These are phyloP conservation scores for Beaufortia kweichowensis DNA, from an alignment of 2,113 vertebrate species.

Conservation along the genomic window DNA sequence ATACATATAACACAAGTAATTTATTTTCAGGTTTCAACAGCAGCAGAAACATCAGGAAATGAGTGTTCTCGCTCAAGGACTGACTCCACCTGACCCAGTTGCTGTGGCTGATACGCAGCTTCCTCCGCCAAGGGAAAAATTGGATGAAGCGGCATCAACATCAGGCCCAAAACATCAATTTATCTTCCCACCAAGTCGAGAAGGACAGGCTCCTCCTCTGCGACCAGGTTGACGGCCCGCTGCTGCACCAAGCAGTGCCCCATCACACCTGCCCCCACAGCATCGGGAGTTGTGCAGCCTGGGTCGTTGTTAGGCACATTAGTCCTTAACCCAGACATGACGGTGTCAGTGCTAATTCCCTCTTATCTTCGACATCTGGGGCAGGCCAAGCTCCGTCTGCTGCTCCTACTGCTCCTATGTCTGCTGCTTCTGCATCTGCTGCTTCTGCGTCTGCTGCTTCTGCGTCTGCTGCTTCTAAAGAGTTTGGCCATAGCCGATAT, in stretches of 20 bases:
- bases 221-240: constrained; percentile 4
- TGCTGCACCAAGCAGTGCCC: not conserved
- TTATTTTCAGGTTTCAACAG: constrained; percentile 10
- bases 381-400: not conserved
- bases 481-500: constrained; percentile 12
- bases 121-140: not conserved
- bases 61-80: constrained; percentile 25
- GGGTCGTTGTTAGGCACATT: constrained; percentile 7
- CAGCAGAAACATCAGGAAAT: constrained; percentile 7
- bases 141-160: not conserved
- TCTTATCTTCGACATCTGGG: not conserved
- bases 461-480: constrained; percentile 1
- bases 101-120: not conserved
- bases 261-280: not conserved
- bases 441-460: not conserved
- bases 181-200: constrained; percentile 12
- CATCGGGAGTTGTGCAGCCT: constrained; percentile 5
- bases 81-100: constrained; percentile 14
- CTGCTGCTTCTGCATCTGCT: not conserved
- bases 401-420: not conserved
- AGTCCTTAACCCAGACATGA: constrained; percentile 12
- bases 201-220: constrained; percentile 13
- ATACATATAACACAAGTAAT: not conserved
- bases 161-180: constrained; percentile 13
- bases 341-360: not conserved